phyloP scores from a whole-genome alignment of 2,888 invertebrate genomes.

The Drosophila ustulata region DNA sequence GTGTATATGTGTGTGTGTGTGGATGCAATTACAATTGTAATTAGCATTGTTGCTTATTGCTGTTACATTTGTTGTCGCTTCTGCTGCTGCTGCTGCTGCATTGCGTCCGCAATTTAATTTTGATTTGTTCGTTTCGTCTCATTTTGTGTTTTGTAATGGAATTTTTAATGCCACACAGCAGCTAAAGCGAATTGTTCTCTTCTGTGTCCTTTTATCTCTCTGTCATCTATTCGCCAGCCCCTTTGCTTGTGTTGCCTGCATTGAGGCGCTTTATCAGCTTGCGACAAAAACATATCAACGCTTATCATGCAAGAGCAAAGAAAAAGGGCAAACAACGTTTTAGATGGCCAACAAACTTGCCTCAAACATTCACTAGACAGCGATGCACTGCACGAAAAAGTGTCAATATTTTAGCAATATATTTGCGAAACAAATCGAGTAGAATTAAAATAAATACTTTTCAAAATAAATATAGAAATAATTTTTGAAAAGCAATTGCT shows the following conservation, averaged over 20 bases:
- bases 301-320: conserved; percentile 43
- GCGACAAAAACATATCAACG: conserved; percentile 43
- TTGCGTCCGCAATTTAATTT: conserved; percentile 70
- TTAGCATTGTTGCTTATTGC: conserved; percentile 67
- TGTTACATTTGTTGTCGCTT: conserved; percentile 16
- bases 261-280: conserved; percentile 45
- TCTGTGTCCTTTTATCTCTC: neutral
- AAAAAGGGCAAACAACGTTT: conserved; percentile 30
- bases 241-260: conserved; percentile 23
- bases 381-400: conserved; percentile 27
- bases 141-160: conserved; percentile 71
- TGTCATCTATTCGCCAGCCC: neutral
- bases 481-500: too few species aligned
- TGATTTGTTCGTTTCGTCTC: conserved; percentile 72
- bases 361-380: neutral
- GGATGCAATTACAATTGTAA: conserved; percentile 73
- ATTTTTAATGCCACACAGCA: conserved; percentile 59
- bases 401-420: too few species aligned
- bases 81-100: conserved; percentile 47
- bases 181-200: neutral
- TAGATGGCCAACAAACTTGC: conserved; percentile 12
- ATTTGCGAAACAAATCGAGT: neutral
- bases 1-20: conserved; percentile 24
- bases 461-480: too few species aligned
- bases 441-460: too few species aligned